Base-by-base conservation (phyloP, 2,113 vertebrate species). In the Indicator maculatus region DNA sequence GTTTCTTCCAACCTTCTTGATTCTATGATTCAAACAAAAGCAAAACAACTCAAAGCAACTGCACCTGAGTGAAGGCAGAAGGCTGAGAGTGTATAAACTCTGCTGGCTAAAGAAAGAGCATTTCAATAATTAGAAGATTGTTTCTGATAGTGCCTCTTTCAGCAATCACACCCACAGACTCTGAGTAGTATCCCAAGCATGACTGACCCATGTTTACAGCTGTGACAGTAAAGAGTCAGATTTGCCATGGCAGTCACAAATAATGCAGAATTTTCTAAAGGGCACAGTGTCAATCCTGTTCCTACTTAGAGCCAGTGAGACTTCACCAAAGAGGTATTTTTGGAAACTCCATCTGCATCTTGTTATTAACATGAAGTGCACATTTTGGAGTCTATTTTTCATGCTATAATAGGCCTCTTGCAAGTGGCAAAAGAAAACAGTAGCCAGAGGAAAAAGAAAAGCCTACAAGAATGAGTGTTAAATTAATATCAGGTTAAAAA, bases 191-290 rank as follows among this genome's bases (percentile, higher is more conserved):
- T 72, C 50, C 33, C 33, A 82, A 4, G 47, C 3, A 3, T 0
- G 20, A 38, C 23, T 60, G 39, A 55, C 6, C 1, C 4, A 16
- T 55, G 38, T 72, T 44, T 56, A 1, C 0, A 2, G 12, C 1
- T 20, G 59, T 65, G 73, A 30, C 12, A 31, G 28, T 18, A 58
- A 72, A n/a, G 33, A 81, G 39, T 70, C 31, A 56, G 20, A 47
- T 47, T 80, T 44, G 21, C 78, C 41, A 12, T 13, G 38, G 44
- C n/a, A 65, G 33, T 28, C 0, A 0, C 45, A 72, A 61, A 45
- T n/a, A 10, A 65, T 30, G 30, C 19, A 44, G 64, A 61, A 20
- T 87, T 88, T 95, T 86, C 41, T 41, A 44, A 92, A 85, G 66
- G 53, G 31, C 28, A 60, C 23, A 67, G 8, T 36, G 33, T 75